Percentiles rank a stretch among this genome's conserved stretches.
phyloP scores from a whole-genome alignment of 2,888 invertebrate species.

The Pimpla rufipes region DNA sequence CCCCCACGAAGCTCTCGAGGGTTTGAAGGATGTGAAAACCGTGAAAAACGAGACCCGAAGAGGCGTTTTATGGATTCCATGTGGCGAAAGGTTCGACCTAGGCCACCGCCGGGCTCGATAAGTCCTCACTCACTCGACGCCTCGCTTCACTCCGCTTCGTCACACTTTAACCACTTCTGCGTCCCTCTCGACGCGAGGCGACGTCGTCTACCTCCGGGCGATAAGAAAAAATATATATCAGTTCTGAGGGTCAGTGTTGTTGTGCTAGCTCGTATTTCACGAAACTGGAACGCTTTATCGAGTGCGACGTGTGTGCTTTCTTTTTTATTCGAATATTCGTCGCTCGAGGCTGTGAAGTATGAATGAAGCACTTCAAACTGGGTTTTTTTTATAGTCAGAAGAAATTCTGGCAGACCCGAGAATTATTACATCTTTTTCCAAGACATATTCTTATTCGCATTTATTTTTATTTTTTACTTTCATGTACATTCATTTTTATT shows the following conservation, averaged over 20 bases:
- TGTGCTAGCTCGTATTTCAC: not conserved
- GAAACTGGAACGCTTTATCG: not conserved
- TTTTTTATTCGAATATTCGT: not conserved
- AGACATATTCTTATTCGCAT: too few relatives aligned
- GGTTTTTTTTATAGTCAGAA: too few relatives aligned
- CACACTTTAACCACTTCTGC: constrained; percentile 22
- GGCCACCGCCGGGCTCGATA: constrained; percentile 11
- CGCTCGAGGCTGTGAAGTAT: not conserved
- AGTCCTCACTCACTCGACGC: constrained; percentile 4
- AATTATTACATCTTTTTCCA: too few relatives aligned
- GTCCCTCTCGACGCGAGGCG: not conserved
- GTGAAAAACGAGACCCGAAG: constrained; percentile 33
- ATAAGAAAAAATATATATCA: constrained; percentile 22
- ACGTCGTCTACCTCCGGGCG: not conserved
- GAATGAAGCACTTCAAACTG: not conserved
- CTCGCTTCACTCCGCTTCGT: constrained; percentile 3
- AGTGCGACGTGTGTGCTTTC: not conserved
- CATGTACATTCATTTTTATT: too few relatives aligned
- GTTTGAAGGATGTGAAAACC: constrained; percentile 33
- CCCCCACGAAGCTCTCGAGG: constrained; percentile 15
- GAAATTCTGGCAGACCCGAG: too few relatives aligned
- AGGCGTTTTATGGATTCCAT: constrained; percentile 57
- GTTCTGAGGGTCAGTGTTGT: not conserved
- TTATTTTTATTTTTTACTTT: too few relatives aligned
- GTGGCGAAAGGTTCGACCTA: constrained; percentile 48